These are phyloP conservation scores for Sericinus montela DNA, from an alignment of 2,888 invertebrate genomes.

Conservation along the genomic window DNA sequence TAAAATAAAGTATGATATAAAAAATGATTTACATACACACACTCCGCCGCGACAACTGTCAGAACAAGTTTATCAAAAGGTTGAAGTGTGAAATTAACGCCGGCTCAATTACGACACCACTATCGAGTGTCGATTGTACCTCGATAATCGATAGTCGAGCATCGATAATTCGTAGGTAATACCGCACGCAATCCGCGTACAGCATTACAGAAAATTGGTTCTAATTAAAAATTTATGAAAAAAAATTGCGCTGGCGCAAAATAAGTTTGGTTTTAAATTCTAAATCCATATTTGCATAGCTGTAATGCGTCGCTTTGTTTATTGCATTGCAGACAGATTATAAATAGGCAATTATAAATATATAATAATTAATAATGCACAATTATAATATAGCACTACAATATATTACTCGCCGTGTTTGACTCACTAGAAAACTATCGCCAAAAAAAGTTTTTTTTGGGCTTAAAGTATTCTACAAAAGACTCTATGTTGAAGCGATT, in stretches of 20 bases:
- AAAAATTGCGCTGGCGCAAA: neutral
- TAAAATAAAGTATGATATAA: too few relatives aligned
- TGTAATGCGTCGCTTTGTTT: too few relatives aligned
- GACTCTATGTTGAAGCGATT: too few relatives aligned
- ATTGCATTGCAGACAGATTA: too few relatives aligned
- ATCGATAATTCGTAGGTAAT: slow-evolving; percentile 16
- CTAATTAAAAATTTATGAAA: slow-evolving; percentile 3
- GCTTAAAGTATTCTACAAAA: too few relatives aligned
- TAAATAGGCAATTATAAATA: too few relatives aligned
- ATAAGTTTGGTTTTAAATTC: neutral
- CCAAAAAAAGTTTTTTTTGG: too few relatives aligned
- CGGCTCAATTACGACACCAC: slow-evolving; percentile 31
- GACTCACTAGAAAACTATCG: too few relatives aligned
- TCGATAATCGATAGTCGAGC: slow-evolving; percentile 25
- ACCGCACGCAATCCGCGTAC: neutral
- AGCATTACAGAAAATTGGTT: slow-evolving; percentile 2
- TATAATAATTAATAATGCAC: too few relatives aligned
- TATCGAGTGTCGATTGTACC: slow-evolving; percentile 29
- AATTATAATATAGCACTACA: too few relatives aligned
- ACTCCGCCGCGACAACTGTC: slow-evolving; percentile 5
- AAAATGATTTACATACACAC: neutral
- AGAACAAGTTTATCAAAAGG: slow-evolving; percentile 20
- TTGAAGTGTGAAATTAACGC: slow-evolving; percentile 36
- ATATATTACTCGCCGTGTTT: too few relatives aligned
- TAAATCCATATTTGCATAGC: too few relatives aligned